A percentile compares a stretch with the other conserved stretches of the same genome.
Conservation (phyloP, 53 echinoderm and acorn worm species). For the Zoroaster sp. region DNA sequence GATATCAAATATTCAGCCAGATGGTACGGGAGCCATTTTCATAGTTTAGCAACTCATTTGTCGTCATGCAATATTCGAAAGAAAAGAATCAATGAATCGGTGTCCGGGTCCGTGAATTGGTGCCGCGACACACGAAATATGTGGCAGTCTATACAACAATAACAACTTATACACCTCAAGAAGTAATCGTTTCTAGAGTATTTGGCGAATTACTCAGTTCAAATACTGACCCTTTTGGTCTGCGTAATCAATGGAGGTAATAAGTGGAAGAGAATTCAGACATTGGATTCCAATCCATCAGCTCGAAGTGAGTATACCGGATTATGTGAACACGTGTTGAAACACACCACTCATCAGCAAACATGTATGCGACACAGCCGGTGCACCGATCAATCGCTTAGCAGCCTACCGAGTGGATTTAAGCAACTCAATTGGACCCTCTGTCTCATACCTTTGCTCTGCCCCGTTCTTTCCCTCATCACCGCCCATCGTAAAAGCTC, state of each 20-base stretch:
- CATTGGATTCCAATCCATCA: constrained; percentile 3
- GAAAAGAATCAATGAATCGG: not conserved
- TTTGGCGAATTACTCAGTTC: too few species aligned
- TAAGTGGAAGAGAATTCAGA: not conserved
- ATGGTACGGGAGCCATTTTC: not conserved
- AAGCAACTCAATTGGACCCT: not conserved
- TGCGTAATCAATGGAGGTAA: not conserved
- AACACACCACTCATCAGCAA: constrained; percentile 1
- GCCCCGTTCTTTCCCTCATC: too few species aligned
- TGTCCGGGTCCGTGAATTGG: too few species aligned
- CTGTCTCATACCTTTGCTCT: not conserved
- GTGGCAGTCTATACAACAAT: too few species aligned
- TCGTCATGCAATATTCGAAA: not conserved
- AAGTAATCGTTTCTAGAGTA: too few species aligned
- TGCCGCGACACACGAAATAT: too few species aligned
- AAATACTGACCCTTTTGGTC: not conserved
- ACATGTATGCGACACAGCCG: not conserved
- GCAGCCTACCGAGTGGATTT: not conserved
- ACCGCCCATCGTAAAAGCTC: not conserved
- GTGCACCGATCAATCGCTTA: not conserved
- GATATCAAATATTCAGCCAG: not conserved
- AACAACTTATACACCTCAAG: too few species aligned
- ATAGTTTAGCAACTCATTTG: not conserved
- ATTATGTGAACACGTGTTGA: not conserved
- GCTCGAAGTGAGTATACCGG: not conserved